Evolutionary conservation across 2,797 vertebrate genomes (phyloP).

Genomic region (Gephyroberyx darwinii): DNA sequence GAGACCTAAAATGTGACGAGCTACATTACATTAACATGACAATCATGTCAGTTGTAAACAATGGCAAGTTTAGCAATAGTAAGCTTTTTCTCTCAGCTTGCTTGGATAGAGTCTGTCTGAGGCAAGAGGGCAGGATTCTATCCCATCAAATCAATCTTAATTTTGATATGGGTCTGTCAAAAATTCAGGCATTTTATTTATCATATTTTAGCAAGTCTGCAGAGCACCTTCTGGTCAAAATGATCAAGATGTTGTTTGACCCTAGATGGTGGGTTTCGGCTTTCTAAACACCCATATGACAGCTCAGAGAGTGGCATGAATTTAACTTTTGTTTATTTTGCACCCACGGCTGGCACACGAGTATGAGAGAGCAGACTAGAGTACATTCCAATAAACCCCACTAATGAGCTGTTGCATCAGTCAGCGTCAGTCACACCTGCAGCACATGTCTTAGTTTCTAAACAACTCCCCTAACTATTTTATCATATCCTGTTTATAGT

Average conservation of each 20-base stretch:
- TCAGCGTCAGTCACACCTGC: neutral
- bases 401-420: conserved; percentile 8
- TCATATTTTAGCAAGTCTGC: neutral
- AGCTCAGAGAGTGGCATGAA: neutral
- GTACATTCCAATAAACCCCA: neutral
- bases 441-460: neutral
- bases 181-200: neutral
- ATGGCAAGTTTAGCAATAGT: neutral
- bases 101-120: neutral
- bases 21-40: no score
- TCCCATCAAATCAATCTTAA: neutral
- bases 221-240: neutral
- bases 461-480: neutral
- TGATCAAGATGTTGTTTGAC: neutral
- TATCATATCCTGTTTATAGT: no score
- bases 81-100: neutral
- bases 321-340: neutral
- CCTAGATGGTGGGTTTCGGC: neutral
- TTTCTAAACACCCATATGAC: neutral
- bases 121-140: neutral
- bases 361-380: neutral
- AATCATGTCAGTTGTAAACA: no score
- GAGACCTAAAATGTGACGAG: no score
- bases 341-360: neutral
- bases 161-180: neutral